A percentile compares a stretch with the other conserved stretches of the same genome.
Evolutionary conservation across 2,888 invertebrate genomes (phyloP).

Genomic region (Drosophila imparisetae): DNA sequence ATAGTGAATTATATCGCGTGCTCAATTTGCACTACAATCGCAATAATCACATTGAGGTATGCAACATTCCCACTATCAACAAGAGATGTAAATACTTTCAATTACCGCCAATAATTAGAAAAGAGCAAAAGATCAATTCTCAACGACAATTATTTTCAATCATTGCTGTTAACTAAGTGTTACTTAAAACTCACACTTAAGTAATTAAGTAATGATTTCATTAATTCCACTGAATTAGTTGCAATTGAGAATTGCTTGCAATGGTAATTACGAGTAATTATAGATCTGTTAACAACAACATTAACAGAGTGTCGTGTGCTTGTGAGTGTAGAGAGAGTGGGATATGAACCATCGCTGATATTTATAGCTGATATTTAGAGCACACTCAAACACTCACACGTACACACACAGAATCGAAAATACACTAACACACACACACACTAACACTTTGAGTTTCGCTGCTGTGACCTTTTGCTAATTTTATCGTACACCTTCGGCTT

Average conservation of each 20-base stretch:
- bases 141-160: conserved; percentile 11
- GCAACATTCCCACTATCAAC: conserved; percentile 49
- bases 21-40: conserved; percentile 99
- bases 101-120: conserved; percentile 3
- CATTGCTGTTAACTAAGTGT: neutral
- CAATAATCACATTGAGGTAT: conserved; percentile 88
- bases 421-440: conserved; percentile 27
- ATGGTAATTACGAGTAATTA: conserved; percentile 28
- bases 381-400: conserved; percentile 17
- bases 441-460: conserved; percentile 45
- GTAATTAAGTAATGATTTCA: neutral
- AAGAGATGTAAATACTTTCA: conserved; percentile 48
- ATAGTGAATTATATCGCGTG: conserved; percentile 98
- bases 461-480: conserved; percentile 49
- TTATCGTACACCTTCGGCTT: conserved; percentile 32
- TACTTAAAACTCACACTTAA: neutral
- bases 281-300: conserved; percentile 45
- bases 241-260: conserved; percentile 15
- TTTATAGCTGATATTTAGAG: conserved; percentile 1
- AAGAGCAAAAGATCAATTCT: neutral
- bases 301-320: conserved; percentile 30
- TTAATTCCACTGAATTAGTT: conserved; percentile 6
- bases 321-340: conserved; percentile 18
- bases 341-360: conserved; percentile 5
- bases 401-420: conserved; percentile 13